Evolutionary conservation across 1,140 invertebrate species (phyloP).

Genomic region (Drosophila mayri): DNA sequence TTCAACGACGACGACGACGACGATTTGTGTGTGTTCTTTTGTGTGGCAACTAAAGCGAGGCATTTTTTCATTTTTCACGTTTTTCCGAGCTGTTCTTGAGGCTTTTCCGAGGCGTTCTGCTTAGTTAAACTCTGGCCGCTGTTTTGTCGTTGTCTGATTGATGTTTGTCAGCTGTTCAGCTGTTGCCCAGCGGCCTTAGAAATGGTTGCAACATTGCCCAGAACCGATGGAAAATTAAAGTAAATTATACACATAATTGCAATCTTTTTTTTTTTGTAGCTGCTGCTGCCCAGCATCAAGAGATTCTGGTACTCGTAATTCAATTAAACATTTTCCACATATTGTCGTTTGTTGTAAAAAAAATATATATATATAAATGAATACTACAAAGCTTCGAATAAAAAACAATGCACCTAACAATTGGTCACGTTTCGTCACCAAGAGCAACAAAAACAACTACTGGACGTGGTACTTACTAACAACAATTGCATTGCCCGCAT

Average conservation of each 20-base stretch:
- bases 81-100: conserved; percentile 73
- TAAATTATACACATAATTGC: conserved; percentile 76
- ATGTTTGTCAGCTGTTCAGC: conserved; percentile 74
- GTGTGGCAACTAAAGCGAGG: conserved; percentile 57
- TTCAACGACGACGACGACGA: conserved; percentile 43
- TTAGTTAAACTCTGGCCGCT: conserved; percentile 64
- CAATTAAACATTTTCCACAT: conserved; percentile 75
- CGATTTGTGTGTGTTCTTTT: conserved; percentile 72
- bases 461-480: conserved; percentile 16
- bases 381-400: conserved; percentile 40
- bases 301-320: conserved; percentile 55
- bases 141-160: conserved; percentile 63
- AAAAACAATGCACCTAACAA: conserved; percentile 48
- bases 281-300: conserved; percentile 2
- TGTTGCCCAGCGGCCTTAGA: conserved; percentile 55
- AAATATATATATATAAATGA: conserved; percentile 25
- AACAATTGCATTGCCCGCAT: conserved; percentile 61
- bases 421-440: conserved; percentile 76
- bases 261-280: conserved; percentile 4
- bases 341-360: conserved; percentile 35
- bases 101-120: conserved; percentile 71
- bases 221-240: conserved; percentile 66
- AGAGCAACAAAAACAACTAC: conserved; percentile 24
- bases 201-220: conserved; percentile 56
- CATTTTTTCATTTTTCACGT: conserved; percentile 81